Evolutionary conservation across 2,797 vertebrate genomes (phyloP).

Genomic region (Euthynnus affinis): DNA sequence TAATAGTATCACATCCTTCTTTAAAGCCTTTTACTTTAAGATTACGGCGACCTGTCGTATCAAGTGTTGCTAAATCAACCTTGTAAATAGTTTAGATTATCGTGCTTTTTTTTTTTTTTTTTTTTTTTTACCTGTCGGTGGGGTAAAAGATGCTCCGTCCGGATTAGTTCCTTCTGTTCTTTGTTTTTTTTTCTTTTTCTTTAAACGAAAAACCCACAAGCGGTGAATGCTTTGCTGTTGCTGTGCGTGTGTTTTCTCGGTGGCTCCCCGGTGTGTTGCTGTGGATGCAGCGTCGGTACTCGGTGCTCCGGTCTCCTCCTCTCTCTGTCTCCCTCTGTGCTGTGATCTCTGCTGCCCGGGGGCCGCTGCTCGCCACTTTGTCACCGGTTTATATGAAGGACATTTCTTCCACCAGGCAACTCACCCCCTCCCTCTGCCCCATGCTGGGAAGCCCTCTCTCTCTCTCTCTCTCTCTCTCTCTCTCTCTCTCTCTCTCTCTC

Average conservation of each 20-base stretch:
- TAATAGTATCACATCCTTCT: background rate
- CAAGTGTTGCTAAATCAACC: background rate
- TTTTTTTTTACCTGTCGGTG: constrained; percentile 58
- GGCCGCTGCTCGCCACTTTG: constrained; percentile 68
- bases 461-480: constrained; percentile 50
- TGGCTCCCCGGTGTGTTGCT: constrained; percentile 41
- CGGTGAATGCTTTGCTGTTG: background rate
- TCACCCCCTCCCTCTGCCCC: constrained; percentile 67
- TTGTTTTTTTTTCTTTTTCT: background rate
- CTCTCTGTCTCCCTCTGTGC: constrained; percentile 19
- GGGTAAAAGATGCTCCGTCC: constrained; percentile 42
- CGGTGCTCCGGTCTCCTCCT: constrained; percentile 41
- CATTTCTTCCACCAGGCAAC: constrained; percentile 68
- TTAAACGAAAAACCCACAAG: background rate
- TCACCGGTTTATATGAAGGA: constrained; percentile 81
- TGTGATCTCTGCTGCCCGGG: constrained; percentile 66
- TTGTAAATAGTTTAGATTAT: background rate
- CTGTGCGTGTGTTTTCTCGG: constrained; percentile 7
- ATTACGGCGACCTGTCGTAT: background rate
- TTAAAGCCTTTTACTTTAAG: background rate
- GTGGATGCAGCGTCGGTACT: constrained; percentile 45
- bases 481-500: constrained; percentile 18
- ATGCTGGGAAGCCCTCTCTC: constrained; percentile 62
- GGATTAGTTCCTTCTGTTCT: constrained; percentile 34
- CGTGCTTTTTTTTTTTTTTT: background rate